Conservation (phyloP, 1,140 invertebrate genomes). For the Drosophila lacteicornis region DNA sequence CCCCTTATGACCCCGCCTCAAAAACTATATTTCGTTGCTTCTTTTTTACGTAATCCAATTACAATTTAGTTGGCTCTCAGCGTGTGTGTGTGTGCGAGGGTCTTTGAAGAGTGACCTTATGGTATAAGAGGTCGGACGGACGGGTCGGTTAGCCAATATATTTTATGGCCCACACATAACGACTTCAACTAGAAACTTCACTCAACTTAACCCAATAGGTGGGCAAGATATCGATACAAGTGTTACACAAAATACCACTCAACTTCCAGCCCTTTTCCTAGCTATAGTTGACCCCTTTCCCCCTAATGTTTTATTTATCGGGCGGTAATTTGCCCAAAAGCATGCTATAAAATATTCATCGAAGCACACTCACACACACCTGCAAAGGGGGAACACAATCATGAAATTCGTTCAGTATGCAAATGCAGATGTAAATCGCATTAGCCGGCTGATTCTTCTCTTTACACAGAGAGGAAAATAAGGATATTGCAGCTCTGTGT, state of each 20-base stretch:
- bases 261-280: not conserved
- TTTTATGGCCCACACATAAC: constrained; percentile 17
- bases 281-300: constrained; percentile 4
- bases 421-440: constrained; percentile 53
- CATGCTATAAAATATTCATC: constrained; percentile 76
- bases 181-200: constrained; percentile 23
- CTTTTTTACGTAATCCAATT: constrained; percentile 72
- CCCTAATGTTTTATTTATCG: constrained; percentile 67
- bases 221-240: constrained; percentile 49
- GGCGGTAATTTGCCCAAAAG: constrained; percentile 72
- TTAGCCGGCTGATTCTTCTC: constrained; percentile 21
- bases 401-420: constrained; percentile 46
- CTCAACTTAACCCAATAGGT: constrained; percentile 37
- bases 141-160: constrained; percentile 12
- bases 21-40: constrained; percentile 24
- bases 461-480: not conserved
- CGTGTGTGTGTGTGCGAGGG: not conserved
- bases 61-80: constrained; percentile 36
- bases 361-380: constrained; percentile 9
- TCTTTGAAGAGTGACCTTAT: constrained; percentile 6
- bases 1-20: constrained; percentile 6
- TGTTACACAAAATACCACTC: constrained; percentile 17
- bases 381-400: constrained; percentile 7
- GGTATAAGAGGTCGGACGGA: not conserved
- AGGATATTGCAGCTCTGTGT: not conserved